These are phyloP conservation scores for Centropus bengalensis DNA, from an alignment of 2,113 vertebrate genomes.

Conservation along the genomic window DNA sequence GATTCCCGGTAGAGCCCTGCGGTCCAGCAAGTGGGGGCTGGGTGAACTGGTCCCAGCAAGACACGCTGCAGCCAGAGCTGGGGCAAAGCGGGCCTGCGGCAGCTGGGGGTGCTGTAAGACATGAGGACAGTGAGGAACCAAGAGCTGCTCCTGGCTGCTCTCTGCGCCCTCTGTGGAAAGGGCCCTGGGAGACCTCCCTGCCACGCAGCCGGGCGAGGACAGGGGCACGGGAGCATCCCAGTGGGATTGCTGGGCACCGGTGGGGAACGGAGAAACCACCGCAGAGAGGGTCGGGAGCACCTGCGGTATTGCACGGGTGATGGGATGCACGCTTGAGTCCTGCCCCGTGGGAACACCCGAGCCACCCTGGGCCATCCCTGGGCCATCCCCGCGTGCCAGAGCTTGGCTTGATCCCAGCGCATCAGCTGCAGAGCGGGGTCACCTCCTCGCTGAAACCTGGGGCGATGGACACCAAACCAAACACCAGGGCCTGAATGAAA, in stretches of 20 bases:
- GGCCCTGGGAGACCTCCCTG: too few species aligned
- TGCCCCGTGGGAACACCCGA: rapidly evolving
- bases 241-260: rapidly evolving
- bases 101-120: not conserved
- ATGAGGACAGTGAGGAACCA: rapidly evolving
- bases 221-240: rapidly evolving
- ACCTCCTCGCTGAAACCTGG: rapidly evolving
- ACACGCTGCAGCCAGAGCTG: not conserved
- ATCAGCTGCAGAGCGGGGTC: rapidly evolving
- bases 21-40: not conserved
- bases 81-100: rapidly evolving
- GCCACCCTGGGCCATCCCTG: not conserved
- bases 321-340: not conserved
- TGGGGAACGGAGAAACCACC: not conserved
- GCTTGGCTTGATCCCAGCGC: rapidly evolving
- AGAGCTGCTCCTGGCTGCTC: not conserved
- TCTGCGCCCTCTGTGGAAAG: not conserved
- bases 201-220: not conserved
- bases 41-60: not conserved
- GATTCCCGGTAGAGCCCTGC: rapidly evolving
- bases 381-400: rapidly evolving
- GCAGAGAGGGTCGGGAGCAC: not conserved
- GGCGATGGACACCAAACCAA: rapidly evolving
- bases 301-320: rapidly evolving
- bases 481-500: not conserved